Evolutionary conservation across 2,113 vertebrate genomes (phyloP), one percentile per base, ranked within the genome.

Genomic region (Tragelaphus buxtoni): DNA sequence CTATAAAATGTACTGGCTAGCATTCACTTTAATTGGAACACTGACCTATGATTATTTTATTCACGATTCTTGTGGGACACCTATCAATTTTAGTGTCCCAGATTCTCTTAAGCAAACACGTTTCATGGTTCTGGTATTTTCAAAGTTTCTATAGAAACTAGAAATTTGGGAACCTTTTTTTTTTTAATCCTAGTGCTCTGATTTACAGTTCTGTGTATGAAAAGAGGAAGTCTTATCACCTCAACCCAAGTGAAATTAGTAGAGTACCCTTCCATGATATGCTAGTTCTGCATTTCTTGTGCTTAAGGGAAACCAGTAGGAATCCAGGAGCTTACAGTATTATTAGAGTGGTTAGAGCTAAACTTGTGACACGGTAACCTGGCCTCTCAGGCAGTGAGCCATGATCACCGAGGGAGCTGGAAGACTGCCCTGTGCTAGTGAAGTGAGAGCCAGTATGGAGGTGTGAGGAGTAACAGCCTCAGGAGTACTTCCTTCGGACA

Each of bases 31-130:
- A 88, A 32, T 96, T 93, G 90, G 74, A 97, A 97, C 49, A 83
- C 76, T 97, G 58, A 87, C 74, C 94, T 96, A n/a, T 97, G 96
- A 93, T 97, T 96, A 97, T 95, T 97, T 97, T 95, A 89, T 93
- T 95, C 65, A 88, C 12, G 88, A 96, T 95, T 98, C 60, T 88
- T 93, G 3, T 91, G 95, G 22, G 72, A 93, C 92, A 92, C 87
- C 91, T 97, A 93, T 96, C 83, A 97, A 87, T 97, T 97, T 97
- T 91, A 97, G 86, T 88, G 93, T 93, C 87, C 80, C 90, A 74
- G 76, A 56, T 97, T 95, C 90, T 95, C 83, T 95, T 96, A 96
- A 96, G 93, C 58, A 93, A 93, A 93, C 90, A 93, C 45, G 93
- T 92, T 97, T 93, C 82, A 39, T 95, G 22, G 53, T 95, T 98